Evolutionary conservation across 2,797 vertebrate species (phyloP), one percentile per base, ranked within the genome.

Genomic region (Syngnathus rostellatus): DNA sequence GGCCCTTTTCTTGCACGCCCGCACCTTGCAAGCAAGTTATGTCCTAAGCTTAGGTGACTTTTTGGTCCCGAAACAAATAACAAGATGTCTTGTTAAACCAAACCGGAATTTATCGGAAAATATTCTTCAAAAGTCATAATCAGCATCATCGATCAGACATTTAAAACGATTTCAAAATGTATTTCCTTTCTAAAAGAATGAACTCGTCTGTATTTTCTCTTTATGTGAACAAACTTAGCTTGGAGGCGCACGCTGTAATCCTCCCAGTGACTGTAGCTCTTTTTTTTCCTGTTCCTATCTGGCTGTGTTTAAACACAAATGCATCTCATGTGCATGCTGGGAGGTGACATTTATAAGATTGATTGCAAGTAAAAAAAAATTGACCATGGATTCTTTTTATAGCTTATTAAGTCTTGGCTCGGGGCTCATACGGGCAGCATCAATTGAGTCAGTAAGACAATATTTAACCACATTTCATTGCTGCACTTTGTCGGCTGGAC

Each of bases 381-480:
- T 57, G 58, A 63, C 67, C 41, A 77, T 77, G 70, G 77, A 81
- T 82, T 72, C 73, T 74, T 63, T 77, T 72, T 71, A 65, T 74
- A 43, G 65, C 59, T 62, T 67, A 77, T 85, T 78, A 75, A 69
- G 62, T 77, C 70, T 25, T 62, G 21, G 58, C 70, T 69, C 45
- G 45, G 70, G 74, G 76, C 68, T 50, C 62, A 72, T 71, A 9
- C 37, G 39, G 57, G 57, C 37, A 38, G 37, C 10, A 40, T 59
- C 2, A 59, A 59, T 39, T 39, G 38, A 59, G 37, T 39, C 21
- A 11, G 4, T 54, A 9, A 11, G 53, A 54, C 53, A 54, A 25
- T 54, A 59, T 59, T 40, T 59, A 59, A 59, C 57, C 8, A 3
- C 9, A 59, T 39, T 59, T 17, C 58, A 59, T 79, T 63, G 19